Base-by-base conservation (phyloP, 2,888 invertebrate genomes). In the Diplazon laetatorius region DNA sequence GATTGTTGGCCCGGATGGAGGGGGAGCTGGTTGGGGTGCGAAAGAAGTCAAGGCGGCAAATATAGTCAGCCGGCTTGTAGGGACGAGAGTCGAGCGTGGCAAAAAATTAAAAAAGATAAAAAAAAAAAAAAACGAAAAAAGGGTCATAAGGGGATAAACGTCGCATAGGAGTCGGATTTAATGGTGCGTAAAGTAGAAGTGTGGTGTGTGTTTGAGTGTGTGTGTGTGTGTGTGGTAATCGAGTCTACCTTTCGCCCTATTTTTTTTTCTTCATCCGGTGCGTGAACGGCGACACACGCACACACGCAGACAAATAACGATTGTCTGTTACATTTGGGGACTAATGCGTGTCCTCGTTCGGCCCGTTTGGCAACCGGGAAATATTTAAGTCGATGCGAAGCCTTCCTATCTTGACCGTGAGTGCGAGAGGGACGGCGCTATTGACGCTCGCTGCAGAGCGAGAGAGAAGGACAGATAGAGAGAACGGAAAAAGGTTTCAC, bases 181-280 rank as follows among this genome's bases (percentile, higher is more conserved):
- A 90, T 90, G 89, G 89, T 85, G 89, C 89, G 89, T 89, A 87
- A 90, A 89, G 86, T 87, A 69, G 76, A 71, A 77, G 80, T 78
- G 73, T 78, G 80, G 73, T 75, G 72, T 16, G 20, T 46, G 44
- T 25, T n/a, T n/a, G n/a, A n/a, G n/a, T n/a, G n/a, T n/a, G n/a
- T n/a, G n/a, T n/a, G n/a, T n/a, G n/a, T n/a, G n/a, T n/a, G n/a
- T n/a, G n/a, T n/a, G n/a, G n/a, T n/a, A 46, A 63, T 16, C 22
- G 48, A 18, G n/a, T 57, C 69, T 48, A n/a, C 71, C 44, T 62
- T 62, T 80, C 35, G 59, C 46, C 30, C 55, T 39, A 50, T 60
- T 70, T 44, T 68, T 66, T 72, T 42, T 39, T 25, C 55, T n/a
- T 35, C 50, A 30, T 30, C 30, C 30, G 30, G 30, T 30, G 30